phyloP scores from a whole-genome alignment of 1,140 invertebrate species.

The Eurosta solidaginis region DNA sequence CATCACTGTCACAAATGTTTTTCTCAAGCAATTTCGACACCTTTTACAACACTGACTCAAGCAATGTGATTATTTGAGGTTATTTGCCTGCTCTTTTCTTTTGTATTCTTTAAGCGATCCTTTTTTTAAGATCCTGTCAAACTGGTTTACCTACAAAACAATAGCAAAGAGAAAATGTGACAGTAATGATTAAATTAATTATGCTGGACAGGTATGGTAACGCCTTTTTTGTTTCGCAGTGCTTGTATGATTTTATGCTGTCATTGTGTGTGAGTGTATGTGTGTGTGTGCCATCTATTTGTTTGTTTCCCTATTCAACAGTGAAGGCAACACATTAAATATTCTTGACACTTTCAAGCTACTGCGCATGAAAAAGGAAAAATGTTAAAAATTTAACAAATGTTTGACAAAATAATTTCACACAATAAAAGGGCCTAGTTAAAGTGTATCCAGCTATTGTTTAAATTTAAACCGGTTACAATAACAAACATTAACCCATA shows the following conservation, averaged over 20 bases:
- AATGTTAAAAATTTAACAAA: neutral
- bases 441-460: neutral
- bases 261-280: neutral
- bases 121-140: neutral
- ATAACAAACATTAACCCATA: neutral
- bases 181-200: conserved; percentile 30
- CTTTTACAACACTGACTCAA: too few species aligned
- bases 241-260: neutral
- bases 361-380: neutral
- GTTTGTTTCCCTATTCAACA: too few species aligned
- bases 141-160: neutral
- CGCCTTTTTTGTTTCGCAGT: neutral
- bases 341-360: conserved; percentile 2
- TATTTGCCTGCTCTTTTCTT: neutral
- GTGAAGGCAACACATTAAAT: too few species aligned
- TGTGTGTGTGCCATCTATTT: too few species aligned
- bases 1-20: neutral
- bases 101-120: neutral
- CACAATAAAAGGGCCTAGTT: neutral
- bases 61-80: neutral
- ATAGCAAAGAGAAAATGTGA: neutral
- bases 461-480: neutral
- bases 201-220: conserved; percentile 27
- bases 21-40: neutral
- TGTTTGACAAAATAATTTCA: conserved; percentile 4